Base-by-base conservation (phyloP, 2,797 vertebrate genomes). In the Smutsia gigantea region DNA sequence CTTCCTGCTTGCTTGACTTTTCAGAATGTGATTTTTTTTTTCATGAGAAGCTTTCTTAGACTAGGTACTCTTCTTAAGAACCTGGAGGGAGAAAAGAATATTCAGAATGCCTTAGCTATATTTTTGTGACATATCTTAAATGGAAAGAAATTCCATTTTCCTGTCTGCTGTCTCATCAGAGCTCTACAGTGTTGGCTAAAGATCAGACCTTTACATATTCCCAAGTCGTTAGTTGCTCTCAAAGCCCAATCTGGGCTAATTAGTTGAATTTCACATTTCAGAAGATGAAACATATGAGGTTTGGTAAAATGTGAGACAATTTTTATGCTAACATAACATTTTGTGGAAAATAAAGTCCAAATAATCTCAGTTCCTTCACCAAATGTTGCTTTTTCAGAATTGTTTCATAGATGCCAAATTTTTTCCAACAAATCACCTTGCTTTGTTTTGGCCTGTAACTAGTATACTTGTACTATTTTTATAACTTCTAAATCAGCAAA, bases 271-370 rank as follows among this genome's bases (percentile, higher is more conserved):
- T 95, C 78, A 71, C 69, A 34, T 91, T 94, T 57, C 63, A 96
- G 34, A 93, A 91, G 63, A 83, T 87, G 59, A 89, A 95, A 63
- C 49, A 84, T 79, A 71, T 86, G 78, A 87, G 37, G 42, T 66
- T 77, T 86, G 15, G 55, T 90, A 61, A 96, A 89, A 83, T 34
- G 23, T 68, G 34, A 72, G 63, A 83, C 21, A 69, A 49, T 88
- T 89, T 94, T 61, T 71, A 77, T 89, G 69, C 29, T 93, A 25
- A 57, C 19, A 6, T 57, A 91, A 57, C 63, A 92, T 87, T 94
- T 94, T 13, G 19, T 95, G 81, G n/a, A 95, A 94, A 94, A 77
- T 89, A 66, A 84, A 95, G 82, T 72, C 51, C 57, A 90, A 46
- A 94, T 77, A 75, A 87, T 37, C 18, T 34, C 4, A 64, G 55